A percentile compares a stretch with the other conserved stretches of the same genome.
phyloP scores from a whole-genome alignment of 2,113 vertebrate genomes.

The Cromileptes altivelis region DNA sequence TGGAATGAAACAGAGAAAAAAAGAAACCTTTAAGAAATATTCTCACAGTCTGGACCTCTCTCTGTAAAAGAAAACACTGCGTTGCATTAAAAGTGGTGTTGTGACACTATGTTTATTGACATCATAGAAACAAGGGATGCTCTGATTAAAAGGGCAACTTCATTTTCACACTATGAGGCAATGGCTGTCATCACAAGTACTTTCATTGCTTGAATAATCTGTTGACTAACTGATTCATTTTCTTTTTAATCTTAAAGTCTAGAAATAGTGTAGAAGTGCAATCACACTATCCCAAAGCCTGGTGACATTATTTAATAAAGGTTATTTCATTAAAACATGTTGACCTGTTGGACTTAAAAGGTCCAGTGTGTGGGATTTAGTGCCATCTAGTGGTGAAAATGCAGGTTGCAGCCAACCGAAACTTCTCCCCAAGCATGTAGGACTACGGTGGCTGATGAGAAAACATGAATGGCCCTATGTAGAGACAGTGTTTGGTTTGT shows the following conservation, averaged over 20 bases:
- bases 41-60: neutral
- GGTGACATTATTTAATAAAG: neutral
- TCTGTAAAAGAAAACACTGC: neutral
- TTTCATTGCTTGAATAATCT: neutral
- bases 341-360: neutral
- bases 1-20: conserved; percentile 8
- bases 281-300: too few relatives aligned
- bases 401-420: too few relatives aligned
- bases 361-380: too few relatives aligned
- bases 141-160: neutral
- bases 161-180: neutral
- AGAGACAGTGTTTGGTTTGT: too few relatives aligned
- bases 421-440: too few relatives aligned
- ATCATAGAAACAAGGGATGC: neutral
- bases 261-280: neutral
- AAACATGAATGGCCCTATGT: too few relatives aligned
- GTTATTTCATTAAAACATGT: neutral
- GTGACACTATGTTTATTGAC: neutral
- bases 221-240: neutral
- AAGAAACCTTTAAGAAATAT: neutral
- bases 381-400: too few relatives aligned
- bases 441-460: too few relatives aligned
- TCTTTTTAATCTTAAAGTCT: neutral
- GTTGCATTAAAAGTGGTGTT: neutral
- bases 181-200: neutral